Evolutionary conservation across 2,113 vertebrate genomes (phyloP).

Genomic region (Asarcornis scutulata): DNA sequence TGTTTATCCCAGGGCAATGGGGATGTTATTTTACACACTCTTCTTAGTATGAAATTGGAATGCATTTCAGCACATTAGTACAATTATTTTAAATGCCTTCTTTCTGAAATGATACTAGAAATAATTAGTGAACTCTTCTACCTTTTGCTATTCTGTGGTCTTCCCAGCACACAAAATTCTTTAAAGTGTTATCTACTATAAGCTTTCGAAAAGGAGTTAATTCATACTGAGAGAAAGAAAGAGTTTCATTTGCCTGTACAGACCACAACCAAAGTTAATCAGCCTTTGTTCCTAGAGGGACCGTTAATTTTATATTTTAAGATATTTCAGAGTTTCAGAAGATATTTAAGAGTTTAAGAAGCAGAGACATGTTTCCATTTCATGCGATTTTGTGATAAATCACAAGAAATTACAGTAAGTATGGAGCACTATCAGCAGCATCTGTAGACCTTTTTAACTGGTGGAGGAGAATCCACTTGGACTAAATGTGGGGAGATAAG

Average conservation of each 20-base stretch:
- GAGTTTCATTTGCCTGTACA: background rate
- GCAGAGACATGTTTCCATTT: background rate
- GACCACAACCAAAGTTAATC: background rate
- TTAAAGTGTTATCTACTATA: slow-evolving; percentile 25
- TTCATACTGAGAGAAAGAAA: background rate
- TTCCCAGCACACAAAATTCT: background rate
- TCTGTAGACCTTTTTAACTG: background rate
- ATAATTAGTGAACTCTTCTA: background rate
- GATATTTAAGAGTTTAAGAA: background rate
- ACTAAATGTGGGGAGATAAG: background rate
- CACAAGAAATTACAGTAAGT: background rate
- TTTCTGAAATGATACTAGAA: background rate
- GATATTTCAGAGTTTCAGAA: too few species aligned
- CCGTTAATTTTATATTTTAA: background rate
- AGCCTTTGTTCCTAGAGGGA: background rate
- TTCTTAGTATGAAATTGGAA: background rate
- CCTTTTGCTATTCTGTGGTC: background rate
- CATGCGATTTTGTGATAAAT: background rate
- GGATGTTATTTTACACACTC: background rate
- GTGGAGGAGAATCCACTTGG: background rate
- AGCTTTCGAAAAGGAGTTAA: slow-evolving; percentile 5
- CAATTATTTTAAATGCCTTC: background rate
- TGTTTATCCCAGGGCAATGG: background rate
- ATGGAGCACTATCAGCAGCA: accelerated
- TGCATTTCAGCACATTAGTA: background rate